Conservation (phyloP, 2,797 vertebrate species). For the Clamator glandarius region DNA sequence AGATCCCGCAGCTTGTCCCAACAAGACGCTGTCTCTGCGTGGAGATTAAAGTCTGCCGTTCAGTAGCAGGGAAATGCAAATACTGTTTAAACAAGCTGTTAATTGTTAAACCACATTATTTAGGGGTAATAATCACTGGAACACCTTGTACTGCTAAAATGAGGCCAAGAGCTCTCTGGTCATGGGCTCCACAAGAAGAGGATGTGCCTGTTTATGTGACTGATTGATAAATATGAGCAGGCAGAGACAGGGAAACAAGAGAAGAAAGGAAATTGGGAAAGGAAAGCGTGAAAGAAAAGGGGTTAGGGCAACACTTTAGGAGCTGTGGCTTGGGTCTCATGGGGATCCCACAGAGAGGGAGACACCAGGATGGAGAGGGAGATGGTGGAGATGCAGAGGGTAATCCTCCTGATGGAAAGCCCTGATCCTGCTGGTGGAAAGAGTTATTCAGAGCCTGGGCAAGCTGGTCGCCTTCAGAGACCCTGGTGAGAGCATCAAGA, state of each 20-base stretch:
- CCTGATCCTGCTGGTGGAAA: background rate
- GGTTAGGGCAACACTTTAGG: background rate
- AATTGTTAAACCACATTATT: background rate
- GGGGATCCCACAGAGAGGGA: background rate
- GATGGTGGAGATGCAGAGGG: background rate
- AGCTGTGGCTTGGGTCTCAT: fast-evolving
- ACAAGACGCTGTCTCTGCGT: background rate
- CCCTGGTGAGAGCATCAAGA: background rate
- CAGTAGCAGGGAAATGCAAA: background rate
- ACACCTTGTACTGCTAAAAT: background rate
- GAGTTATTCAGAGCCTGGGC: too few relatives aligned
- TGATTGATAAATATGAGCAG: background rate
- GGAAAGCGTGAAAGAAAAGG: background rate
- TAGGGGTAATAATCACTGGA: background rate
- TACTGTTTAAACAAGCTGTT: background rate
- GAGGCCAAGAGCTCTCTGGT: background rate
- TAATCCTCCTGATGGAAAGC: background rate
- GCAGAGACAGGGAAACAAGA: background rate
- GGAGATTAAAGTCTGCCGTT: background rate
- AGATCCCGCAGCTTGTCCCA: background rate
- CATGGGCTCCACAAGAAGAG: background rate
- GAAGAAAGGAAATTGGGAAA: background rate
- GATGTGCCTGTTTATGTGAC: fast-evolving
- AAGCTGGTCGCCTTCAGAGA: background rate
- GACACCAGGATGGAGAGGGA: fast-evolving